Percentiles rank a stretch among this genome's conserved stretches.
phyloP scores from a whole-genome alignment of 2,113 vertebrate genomes.

The Vulpes ferrilata region DNA sequence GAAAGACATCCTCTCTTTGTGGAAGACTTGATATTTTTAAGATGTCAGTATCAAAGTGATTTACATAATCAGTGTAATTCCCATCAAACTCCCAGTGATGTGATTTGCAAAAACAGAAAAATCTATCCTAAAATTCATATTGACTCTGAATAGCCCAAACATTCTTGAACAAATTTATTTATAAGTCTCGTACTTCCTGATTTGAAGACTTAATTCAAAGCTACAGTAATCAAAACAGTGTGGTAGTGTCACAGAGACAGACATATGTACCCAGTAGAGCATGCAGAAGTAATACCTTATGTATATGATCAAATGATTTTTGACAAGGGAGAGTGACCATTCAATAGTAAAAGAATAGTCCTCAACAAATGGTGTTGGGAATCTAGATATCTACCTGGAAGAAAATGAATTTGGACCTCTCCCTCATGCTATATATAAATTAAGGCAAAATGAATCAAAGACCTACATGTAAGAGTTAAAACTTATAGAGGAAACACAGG shows the following conservation, averaged over 20 bases:
- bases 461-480: background rate
- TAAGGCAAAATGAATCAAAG: background rate
- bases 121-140: background rate
- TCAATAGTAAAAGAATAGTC: background rate
- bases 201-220: background rate
- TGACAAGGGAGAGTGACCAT: background rate
- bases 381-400: background rate
- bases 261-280: background rate
- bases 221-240: background rate
- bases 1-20: background rate
- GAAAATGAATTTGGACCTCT: background rate
- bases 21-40: background rate
- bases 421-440: background rate
- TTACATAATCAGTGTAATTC: background rate
- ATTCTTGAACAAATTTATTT: background rate
- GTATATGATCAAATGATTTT: background rate
- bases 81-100: background rate
- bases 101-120: background rate
- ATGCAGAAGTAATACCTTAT: background rate
- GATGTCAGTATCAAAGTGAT: background rate
- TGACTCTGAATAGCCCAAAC: background rate
- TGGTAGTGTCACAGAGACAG: background rate
- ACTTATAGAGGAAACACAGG: background rate
- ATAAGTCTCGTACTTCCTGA: background rate
- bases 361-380: background rate